These are phyloP conservation scores for Nemotelus nigrinus DNA, from an alignment of 2,888 invertebrate genomes.

Conservation along the genomic window DNA sequence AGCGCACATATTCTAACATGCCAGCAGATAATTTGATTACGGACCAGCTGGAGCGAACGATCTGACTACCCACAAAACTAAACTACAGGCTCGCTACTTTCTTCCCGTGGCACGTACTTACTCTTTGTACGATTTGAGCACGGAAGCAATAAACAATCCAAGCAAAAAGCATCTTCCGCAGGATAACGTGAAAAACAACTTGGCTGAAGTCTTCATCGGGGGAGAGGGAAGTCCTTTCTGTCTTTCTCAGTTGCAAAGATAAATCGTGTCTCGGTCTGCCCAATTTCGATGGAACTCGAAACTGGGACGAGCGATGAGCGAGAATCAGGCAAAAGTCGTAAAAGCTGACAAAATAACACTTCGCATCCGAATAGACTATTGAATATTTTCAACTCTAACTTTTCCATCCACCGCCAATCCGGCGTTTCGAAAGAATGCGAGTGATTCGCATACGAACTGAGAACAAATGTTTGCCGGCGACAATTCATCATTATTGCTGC, in stretches of 20 bases:
- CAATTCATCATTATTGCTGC: slow-evolving; percentile 50
- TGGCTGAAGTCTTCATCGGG: not conserved
- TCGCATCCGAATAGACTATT: slow-evolving; percentile 17
- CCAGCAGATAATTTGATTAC: no score
- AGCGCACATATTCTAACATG: no score
- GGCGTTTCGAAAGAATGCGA: slow-evolving; percentile 14
- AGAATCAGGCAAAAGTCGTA: slow-evolving; percentile 5
- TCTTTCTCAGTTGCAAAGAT: slow-evolving; percentile 9
- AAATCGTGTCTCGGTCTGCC: not conserved
- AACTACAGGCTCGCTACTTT: no score
- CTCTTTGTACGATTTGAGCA: not conserved
- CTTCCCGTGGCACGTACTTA: no score
- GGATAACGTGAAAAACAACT: slow-evolving; percentile 23
- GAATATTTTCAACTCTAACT: not conserved
- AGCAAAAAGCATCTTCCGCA: slow-evolving; percentile 12
- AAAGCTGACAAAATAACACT: slow-evolving; percentile 15
- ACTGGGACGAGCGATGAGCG: not conserved
- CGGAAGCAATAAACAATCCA: slow-evolving; percentile 20
- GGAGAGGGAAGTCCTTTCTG: slow-evolving; percentile 10
- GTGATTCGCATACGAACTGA: slow-evolving; percentile 30
- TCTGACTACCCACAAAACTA: no score
- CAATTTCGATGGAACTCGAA: not conserved
- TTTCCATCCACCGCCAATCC: not conserved
- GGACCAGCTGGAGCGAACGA: no score
- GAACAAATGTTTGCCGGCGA: slow-evolving; percentile 44